Evolutionary conservation across 30 jellyfish, hydroid and myxozoan species (phyloP).

Genomic region (Cassiopea andromeda): DNA sequence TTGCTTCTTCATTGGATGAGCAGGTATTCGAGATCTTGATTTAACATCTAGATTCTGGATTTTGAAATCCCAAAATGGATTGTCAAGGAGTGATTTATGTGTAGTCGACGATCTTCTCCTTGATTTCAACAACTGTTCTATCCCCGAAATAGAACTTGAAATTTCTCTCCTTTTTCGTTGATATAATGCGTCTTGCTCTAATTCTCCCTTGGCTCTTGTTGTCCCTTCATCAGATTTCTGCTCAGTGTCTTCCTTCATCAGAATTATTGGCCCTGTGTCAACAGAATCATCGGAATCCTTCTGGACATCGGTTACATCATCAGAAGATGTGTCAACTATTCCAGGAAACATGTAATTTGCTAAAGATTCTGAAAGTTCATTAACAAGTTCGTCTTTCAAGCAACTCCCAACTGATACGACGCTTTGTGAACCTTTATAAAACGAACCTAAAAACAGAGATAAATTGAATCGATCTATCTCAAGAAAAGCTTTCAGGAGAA

Average conservation of each 20-base stretch:
- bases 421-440: constrained; percentile 72
- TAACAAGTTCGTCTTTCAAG: constrained; percentile 90
- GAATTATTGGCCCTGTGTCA: not conserved
- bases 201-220: constrained; percentile 3
- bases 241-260: constrained; percentile 22
- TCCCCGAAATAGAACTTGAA: not conserved
- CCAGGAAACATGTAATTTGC: constrained; percentile 98
- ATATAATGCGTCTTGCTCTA: constrained; percentile 72
- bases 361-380: constrained; percentile 92
- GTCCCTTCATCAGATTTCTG: constrained; percentile 48
- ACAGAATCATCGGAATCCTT: constrained; percentile 20
- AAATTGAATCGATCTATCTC: not conserved
- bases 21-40: constrained; percentile 83
- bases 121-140: not conserved
- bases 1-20: constrained; percentile 74
- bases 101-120: not conserved
- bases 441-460: constrained; percentile 51
- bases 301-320: constrained; percentile 88
- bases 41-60: constrained; percentile 55
- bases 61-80: constrained; percentile 97
- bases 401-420: constrained; percentile 89
- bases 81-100: constrained; percentile 64
- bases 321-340: constrained; percentile 90
- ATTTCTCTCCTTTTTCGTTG: constrained; percentile 47
- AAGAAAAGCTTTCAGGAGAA: no score